A percentile compares a stretch with the other conserved stretches of the same genome.
Evolutionary conservation across 2,888 invertebrate species (phyloP).

Genomic region (Eupsilia transversa): DNA sequence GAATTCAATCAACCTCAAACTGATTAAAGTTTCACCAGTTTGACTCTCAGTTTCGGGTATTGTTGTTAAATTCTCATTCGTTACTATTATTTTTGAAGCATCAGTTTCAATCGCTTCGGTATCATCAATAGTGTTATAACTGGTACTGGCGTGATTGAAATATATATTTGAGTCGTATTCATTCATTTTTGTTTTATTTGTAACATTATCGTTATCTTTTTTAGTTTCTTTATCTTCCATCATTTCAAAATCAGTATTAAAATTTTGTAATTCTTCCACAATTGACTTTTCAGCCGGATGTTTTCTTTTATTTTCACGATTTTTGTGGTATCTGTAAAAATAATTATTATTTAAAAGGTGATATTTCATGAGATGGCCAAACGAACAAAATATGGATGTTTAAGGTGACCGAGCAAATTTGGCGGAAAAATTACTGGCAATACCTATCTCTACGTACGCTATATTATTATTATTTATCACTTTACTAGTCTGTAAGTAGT

Average conservation of each 20-base stretch:
- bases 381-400: not conserved
- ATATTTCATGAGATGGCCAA: not conserved
- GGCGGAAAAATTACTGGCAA: not conserved
- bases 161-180: not conserved
- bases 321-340: not conserved
- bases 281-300: not conserved
- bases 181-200: not conserved
- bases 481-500: not conserved
- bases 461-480: not conserved
- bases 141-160: not conserved
- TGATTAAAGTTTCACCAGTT: conserved; percentile 32
- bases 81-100: not conserved
- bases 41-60: conserved; percentile 30
- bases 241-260: not conserved
- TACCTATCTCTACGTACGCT: not conserved
- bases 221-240: not conserved
- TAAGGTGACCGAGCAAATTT: not conserved
- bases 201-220: not conserved
- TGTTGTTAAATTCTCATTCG: conserved; percentile 4
- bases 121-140: conserved; percentile 6
- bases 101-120: conserved; percentile 4
- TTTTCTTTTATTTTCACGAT: not conserved
- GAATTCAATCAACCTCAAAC: conserved; percentile 39
- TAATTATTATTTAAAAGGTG: not conserved
- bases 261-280: not conserved